Conservation (phyloP, 2,113 vertebrate species). For the Nesogale talazaci region DNA sequence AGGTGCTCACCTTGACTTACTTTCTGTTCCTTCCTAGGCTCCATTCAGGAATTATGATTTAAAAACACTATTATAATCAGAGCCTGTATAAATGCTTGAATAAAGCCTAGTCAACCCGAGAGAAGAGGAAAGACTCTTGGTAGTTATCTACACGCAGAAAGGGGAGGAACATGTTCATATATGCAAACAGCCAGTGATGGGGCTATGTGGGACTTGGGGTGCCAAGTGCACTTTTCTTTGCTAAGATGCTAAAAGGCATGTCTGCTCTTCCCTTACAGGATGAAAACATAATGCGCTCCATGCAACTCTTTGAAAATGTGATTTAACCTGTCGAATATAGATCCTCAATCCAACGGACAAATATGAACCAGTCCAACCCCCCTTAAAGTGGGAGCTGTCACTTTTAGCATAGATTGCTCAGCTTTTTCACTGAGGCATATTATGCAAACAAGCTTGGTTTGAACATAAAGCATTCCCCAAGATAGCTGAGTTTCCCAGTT, state of each 20-base stretch:
- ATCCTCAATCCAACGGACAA: slow-evolving; percentile 78
- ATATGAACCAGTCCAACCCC: slow-evolving; percentile 78
- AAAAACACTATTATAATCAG: background rate
- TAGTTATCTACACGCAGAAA: background rate
- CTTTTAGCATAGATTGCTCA: slow-evolving; percentile 88
- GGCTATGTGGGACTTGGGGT: too few relatives aligned
- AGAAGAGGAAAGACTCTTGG: background rate
- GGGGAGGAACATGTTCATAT: background rate
- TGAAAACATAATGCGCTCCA: slow-evolving; percentile 99
- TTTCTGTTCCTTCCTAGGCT: background rate
- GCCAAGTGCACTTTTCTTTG: background rate
- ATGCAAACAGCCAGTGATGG: background rate
- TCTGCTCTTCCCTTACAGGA: slow-evolving; percentile 88
- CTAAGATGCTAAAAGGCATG: background rate
- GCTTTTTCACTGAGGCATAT: slow-evolving; percentile 87
- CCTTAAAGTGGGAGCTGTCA: slow-evolving; percentile 84
- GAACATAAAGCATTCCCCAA: slow-evolving; percentile 74
- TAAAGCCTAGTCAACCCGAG: background rate
- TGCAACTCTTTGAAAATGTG: slow-evolving; percentile 99
- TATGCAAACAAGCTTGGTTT: slow-evolving; percentile 88
- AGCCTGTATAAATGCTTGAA: background rate
- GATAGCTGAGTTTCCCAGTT: slow-evolving; percentile 73
- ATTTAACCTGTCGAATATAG: slow-evolving; percentile 89
- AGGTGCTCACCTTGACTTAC: background rate
- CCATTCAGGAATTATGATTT: background rate